These are phyloP conservation scores for Napeogenes sylphis DNA, from an alignment of 2,888 invertebrate genomes.

Conservation along the genomic window DNA sequence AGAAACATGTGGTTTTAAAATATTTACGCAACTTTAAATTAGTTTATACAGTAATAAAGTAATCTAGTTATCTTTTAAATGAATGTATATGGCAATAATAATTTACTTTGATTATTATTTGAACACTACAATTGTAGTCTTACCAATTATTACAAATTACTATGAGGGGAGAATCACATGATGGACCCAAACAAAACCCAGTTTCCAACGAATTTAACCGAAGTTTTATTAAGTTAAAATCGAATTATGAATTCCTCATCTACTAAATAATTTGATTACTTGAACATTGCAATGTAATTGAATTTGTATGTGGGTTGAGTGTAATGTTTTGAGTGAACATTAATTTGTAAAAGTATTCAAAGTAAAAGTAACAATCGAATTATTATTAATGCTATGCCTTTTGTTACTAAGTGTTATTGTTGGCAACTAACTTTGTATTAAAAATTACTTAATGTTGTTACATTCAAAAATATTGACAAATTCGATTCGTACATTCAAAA, in stretches of 20 bases:
- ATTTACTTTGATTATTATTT: no score
- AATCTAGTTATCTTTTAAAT: no score
- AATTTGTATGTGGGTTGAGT: neutral
- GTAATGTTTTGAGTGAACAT: neutral
- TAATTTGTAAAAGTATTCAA: no score
- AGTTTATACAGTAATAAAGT: slow-evolving; percentile 21
- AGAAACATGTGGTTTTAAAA: slow-evolving; percentile 20
- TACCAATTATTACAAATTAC: slow-evolving; percentile 71
- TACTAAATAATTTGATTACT: slow-evolving; percentile 12
- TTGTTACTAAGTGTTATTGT: no score
- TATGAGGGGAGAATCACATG: slow-evolving; percentile 60
- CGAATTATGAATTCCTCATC: slow-evolving; percentile 67
- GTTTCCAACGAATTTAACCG: slow-evolving; percentile 51
- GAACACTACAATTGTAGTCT: neutral
- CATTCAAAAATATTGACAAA: no score
- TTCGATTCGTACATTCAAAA: no score
- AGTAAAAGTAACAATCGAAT: no score
- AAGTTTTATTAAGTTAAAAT: slow-evolving; percentile 64
- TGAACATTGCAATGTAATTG: neutral
- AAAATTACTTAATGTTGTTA: no score
- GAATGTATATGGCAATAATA: no score
- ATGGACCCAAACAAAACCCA: slow-evolving; percentile 48
- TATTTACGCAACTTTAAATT: slow-evolving; percentile 17
- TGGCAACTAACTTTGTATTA: no score
- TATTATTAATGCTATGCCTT: no score